phyloP scores from a whole-genome alignment of 1,140 invertebrate genomes.

The Muscidifurax raptorellus region DNA sequence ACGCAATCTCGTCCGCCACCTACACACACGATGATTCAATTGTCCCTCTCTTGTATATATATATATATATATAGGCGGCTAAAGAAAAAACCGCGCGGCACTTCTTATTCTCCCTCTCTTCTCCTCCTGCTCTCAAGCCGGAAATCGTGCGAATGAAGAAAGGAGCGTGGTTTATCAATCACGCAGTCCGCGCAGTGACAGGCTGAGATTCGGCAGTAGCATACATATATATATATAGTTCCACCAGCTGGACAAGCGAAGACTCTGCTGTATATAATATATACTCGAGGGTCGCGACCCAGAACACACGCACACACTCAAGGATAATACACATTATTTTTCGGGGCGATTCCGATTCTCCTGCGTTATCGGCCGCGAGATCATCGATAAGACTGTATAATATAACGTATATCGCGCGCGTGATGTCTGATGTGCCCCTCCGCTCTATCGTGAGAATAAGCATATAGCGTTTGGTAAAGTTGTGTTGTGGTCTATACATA shows the following conservation, averaged over 20 bases:
- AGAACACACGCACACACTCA: background rate
- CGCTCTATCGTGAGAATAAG: background rate
- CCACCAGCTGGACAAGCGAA: constrained; percentile 56
- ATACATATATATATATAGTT: background rate
- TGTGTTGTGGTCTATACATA: background rate
- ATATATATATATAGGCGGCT: too few relatives aligned
- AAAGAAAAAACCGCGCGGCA: background rate
- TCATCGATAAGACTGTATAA: background rate
- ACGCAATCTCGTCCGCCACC: background rate
- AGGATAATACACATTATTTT: constrained; percentile 69
- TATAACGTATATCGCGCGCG: background rate
- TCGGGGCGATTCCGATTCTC: constrained; percentile 45
- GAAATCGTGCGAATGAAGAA: constrained; percentile 62
- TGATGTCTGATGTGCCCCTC: background rate
- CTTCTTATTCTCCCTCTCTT: constrained; percentile 44
- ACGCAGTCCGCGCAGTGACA: constrained; percentile 60
- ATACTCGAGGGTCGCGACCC: constrained; percentile 49
- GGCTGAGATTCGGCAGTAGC: constrained; percentile 65
- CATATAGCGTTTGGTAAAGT: background rate
- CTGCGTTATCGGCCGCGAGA: background rate
- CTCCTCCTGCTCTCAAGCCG: background rate
- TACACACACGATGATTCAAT: constrained; percentile 32
- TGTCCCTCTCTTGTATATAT: background rate
- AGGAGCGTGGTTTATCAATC: constrained; percentile 66
- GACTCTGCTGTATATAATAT: background rate